phyloP scores from a whole-genome alignment of 1,140 invertebrate genomes.

The Drosophila lacertosa region DNA sequence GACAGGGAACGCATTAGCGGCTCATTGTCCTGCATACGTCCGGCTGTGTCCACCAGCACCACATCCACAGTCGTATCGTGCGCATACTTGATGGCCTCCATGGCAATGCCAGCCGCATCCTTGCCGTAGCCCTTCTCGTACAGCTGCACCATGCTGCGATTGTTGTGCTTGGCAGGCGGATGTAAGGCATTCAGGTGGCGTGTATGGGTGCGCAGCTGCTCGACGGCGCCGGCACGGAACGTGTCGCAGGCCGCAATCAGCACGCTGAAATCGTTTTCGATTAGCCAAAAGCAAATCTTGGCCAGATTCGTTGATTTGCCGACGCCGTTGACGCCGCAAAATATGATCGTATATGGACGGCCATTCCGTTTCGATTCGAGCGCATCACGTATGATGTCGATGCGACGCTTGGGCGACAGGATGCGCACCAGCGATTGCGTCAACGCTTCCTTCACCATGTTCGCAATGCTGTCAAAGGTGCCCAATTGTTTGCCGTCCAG shows the following conservation, averaged over 20 bases:
- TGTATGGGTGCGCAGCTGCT: slow-evolving; percentile 98
- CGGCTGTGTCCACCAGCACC: slow-evolving; percentile 98
- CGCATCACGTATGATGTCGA: slow-evolving; percentile 98
- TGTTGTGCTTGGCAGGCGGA: slow-evolving; percentile 89
- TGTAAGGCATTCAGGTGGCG: slow-evolving; percentile 97
- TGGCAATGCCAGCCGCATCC: slow-evolving; percentile 98
- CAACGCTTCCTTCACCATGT: slow-evolving; percentile 92
- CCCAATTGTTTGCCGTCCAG: slow-evolving; percentile 96
- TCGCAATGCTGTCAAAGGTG: slow-evolving; percentile 95
- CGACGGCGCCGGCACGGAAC: slow-evolving; percentile 99
- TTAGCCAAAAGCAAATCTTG: slow-evolving; percentile 99
- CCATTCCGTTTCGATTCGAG: slow-evolving; percentile 92
- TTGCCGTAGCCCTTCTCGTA: slow-evolving; percentile 99
- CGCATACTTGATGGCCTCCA: slow-evolving; percentile 97
- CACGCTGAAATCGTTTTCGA: slow-evolving; percentile 98
- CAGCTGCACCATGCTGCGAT: slow-evolving; percentile 93
- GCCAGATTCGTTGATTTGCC: slow-evolving; percentile 99
- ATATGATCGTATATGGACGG: slow-evolving; percentile 97
- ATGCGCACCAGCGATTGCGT: slow-evolving; percentile 95
- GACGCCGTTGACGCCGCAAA: slow-evolving; percentile 99
- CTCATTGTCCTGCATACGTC: slow-evolving; percentile 99
- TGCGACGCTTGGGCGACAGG: slow-evolving; percentile 95
- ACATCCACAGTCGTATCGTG: slow-evolving; percentile 93
- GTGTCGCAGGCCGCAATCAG: slow-evolving; percentile 99
- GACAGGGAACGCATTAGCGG: slow-evolving; percentile 98